These are phyloP conservation scores for Drosophila recens DNA, from an alignment of 2,888 invertebrate genomes.

Conservation along the genomic window DNA sequence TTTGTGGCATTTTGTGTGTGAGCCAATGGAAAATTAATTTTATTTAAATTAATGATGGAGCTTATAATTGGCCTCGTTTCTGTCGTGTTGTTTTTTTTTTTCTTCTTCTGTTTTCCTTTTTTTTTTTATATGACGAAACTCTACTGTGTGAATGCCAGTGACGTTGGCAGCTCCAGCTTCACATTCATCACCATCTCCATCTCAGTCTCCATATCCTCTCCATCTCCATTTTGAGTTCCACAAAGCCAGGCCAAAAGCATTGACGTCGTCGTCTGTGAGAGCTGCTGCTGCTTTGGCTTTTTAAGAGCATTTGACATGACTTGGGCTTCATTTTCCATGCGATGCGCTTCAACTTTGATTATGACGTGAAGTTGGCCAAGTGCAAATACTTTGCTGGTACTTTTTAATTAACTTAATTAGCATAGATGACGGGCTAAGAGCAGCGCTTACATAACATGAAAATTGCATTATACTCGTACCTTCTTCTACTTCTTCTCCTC, in stretches of 20 bases:
- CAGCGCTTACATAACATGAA: constrained; percentile 74
- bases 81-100: constrained; percentile 36
- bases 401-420: constrained; percentile 79
- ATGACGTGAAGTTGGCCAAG: constrained; percentile 79
- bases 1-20: constrained; percentile 52
- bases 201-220: constrained; percentile 8
- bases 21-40: constrained; percentile 70
- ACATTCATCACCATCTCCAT: constrained; percentile 16
- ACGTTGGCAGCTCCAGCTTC: constrained; percentile 18
- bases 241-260: constrained; percentile 33
- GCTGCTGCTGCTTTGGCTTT: constrained; percentile 46
- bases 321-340: constrained; percentile 62
- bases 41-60: constrained; percentile 79
- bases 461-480: constrained; percentile 67
- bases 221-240: constrained; percentile 28
- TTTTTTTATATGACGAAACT: constrained; percentile 49
- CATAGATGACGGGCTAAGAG: constrained; percentile 77
- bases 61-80: constrained; percentile 78
- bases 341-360: constrained; percentile 75
- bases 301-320: constrained; percentile 79
- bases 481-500: constrained; percentile 3
- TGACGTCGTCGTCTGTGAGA: constrained; percentile 17
- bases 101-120: constrained; percentile 12
- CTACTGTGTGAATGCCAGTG: constrained; percentile 45
- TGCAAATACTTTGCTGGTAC: constrained; percentile 79